A percentile compares a stretch with the other conserved stretches of the same genome.
These are phyloP conservation scores for Heliothis peltigera DNA, from an alignment of 2,888 invertebrate genomes.

Conservation along the genomic window DNA sequence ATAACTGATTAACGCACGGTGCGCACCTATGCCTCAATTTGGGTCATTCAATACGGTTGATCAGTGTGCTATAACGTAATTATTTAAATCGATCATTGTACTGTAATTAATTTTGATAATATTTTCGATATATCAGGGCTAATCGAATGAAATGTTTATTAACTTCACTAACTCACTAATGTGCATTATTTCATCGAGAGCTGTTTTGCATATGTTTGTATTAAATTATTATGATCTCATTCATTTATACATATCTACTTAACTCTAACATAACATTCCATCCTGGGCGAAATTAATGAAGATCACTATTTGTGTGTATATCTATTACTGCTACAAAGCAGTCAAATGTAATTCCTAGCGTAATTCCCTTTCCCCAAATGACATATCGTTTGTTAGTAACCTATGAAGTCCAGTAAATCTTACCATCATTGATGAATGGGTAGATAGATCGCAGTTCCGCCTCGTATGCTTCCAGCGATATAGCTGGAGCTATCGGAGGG, in stretches of 20 bases:
- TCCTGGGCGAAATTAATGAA: no score
- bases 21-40: slow-evolving; percentile 39
- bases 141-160: not conserved
- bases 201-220: not conserved
- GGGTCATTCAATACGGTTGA: slow-evolving; percentile 23
- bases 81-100: slow-evolving; percentile 28
- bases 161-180: not conserved
- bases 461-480: slow-evolving; percentile 90
- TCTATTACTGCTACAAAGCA: no score
- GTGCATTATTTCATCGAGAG: not conserved
- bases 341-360: no score
- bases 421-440: slow-evolving; percentile 93
- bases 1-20: slow-evolving; percentile 32
- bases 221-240: not conserved
- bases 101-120: slow-evolving; percentile 13
- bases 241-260: no score
- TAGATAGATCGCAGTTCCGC: slow-evolving; percentile 91
- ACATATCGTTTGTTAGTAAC: no score
- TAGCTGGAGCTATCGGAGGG: slow-evolving; percentile 90
- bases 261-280: no score
- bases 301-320: no score
- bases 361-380: not conserved
- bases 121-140: not conserved
- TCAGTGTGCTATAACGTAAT: slow-evolving; percentile 3
- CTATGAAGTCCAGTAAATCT: slow-evolving; percentile 65